Evolutionary conservation across 2,797 vertebrate genomes (phyloP), one percentile per base, ranked within the genome.

Genomic region (Acanthopagrus latus): DNA sequence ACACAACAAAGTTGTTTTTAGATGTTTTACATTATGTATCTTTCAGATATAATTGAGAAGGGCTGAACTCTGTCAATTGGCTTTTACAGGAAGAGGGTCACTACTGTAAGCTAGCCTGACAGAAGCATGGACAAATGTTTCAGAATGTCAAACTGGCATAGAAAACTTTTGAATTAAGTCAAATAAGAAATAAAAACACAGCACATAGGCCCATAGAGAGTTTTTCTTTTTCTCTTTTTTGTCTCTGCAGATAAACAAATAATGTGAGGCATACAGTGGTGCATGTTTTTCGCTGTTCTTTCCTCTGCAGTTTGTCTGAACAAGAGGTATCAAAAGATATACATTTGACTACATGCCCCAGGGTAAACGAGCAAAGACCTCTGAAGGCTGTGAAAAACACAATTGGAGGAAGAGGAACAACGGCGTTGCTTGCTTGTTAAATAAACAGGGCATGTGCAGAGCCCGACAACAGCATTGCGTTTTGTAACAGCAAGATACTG

Each of bases 331-430:
- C 66, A 80, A 80, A 74, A 55, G 38, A 25, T 43, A 23, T 29
- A 44, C 48, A 62, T 74, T 78, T 69, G 60, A 81, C 72, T 69
- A 41, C 48, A 67, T 2, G 63, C 82, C 72, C 47, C 41, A 2
- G 74, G 78, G 81, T 66, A 62, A 81, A 85, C 50, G 64, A 52
- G 43, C 67, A 70, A 54, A 81, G 69, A 77, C 76, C 78, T 78
- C 65, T 60, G 56, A 50, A 74, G 70, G 69, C 65, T 70, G 57
- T 70, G 57, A 60, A 29, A 25, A 64, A 67, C 16, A 56, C 38
- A 80, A 82, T 7, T 43, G 17, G 3, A 54, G 57, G 52, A 74
- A 77, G 60, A 79, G 59, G 66, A 73, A 57, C 47, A 78, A 73
- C 18, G 79, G 67, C 65, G 56, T 56, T 47, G 25, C 14, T 27